Conservation (phyloP, 2,888 invertebrate genomes). For the Onthophagus sagittarius region DNA sequence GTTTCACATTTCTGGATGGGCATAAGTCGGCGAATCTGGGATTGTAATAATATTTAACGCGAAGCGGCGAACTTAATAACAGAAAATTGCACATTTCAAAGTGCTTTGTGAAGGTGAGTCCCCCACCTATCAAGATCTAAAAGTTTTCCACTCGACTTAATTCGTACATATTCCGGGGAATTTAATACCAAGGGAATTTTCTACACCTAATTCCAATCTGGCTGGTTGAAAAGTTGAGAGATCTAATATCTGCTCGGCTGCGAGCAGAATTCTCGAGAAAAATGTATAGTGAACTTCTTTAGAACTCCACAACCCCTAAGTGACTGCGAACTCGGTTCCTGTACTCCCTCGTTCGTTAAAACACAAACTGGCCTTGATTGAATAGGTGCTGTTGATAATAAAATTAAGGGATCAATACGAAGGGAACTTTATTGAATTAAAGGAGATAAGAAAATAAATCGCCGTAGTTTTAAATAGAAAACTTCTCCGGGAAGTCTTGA, state of each 20-base stretch:
- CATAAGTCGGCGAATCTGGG: not conserved
- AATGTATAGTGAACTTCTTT: not conserved
- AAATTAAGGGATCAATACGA: not conserved
- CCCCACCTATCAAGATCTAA: not conserved
- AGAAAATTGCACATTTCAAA: not conserved
- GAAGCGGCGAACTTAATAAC: not conserved
- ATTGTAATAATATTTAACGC: not conserved
- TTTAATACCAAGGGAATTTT: constrained; percentile 9
- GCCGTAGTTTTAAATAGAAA: not conserved
- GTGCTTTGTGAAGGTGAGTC: not conserved
- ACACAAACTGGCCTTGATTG: not conserved
- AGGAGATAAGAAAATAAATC: not conserved
- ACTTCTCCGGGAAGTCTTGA: not conserved
- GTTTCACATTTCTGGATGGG: not conserved
- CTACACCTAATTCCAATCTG: constrained; percentile 7
- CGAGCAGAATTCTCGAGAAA: not conserved
- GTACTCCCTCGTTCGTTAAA: not conserved
- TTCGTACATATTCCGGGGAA: constrained; percentile 5
- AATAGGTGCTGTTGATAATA: not conserved
- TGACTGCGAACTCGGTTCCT: not conserved
- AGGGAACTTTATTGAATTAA: not conserved
- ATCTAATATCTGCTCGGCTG: constrained; percentile 4
- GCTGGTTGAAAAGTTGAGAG: constrained; percentile 5
- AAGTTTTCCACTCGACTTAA: constrained; percentile 9
- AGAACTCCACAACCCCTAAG: not conserved